phyloP scores from a whole-genome alignment of 2,797 vertebrate species.

The Pteronotus mesoamericanus region DNA sequence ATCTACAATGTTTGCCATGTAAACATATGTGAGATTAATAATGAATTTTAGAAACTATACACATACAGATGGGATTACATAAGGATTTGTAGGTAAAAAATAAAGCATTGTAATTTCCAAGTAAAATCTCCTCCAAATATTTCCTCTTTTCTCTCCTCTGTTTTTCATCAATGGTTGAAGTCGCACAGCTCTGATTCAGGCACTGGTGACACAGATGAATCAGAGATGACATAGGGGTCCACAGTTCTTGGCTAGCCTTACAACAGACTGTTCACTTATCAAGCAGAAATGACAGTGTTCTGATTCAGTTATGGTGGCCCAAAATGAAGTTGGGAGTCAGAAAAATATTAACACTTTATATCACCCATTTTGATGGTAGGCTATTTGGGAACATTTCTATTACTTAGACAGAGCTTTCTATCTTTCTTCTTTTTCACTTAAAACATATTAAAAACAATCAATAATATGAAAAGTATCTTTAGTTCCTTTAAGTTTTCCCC shows the following conservation, averaged over 20 bases:
- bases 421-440: background rate
- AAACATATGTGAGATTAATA: constrained; percentile 23
- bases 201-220: constrained; percentile 46
- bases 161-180: constrained; percentile 44
- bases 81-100: constrained; percentile 48
- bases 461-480: background rate
- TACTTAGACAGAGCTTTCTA: background rate
- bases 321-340: background rate
- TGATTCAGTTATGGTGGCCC: background rate
- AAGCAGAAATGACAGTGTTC: constrained; percentile 7
- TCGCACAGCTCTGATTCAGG: constrained; percentile 52
- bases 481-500: background rate
- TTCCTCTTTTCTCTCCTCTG: constrained; percentile 8
- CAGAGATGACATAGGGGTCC: constrained; percentile 20
- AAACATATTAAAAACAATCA: background rate
- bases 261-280: constrained; percentile 12
- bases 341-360: background rate
- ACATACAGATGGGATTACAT: background rate
- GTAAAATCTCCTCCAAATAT: background rate
- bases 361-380: background rate
- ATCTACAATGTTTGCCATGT: background rate
- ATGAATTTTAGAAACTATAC: constrained; percentile 25
- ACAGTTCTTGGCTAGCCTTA: constrained; percentile 41
- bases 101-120: background rate
- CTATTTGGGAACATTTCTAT: background rate